Evolutionary conservation across 2,888 invertebrate genomes (phyloP), one percentile per base, ranked within the genome.

Genomic region (Tanypteryx hageni): DNA sequence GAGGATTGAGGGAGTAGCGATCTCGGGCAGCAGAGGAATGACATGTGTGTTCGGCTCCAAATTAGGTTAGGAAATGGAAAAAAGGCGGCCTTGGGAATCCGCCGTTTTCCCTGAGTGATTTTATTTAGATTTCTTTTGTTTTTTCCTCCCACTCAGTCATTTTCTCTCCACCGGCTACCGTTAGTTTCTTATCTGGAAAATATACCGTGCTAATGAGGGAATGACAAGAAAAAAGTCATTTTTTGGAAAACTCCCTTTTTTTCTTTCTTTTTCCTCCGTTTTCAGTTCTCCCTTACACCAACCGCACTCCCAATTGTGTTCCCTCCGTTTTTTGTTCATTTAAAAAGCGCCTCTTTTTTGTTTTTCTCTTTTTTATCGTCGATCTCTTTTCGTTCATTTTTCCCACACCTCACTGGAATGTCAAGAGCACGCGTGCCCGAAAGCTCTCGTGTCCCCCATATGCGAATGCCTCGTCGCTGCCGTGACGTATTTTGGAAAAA

Each of bases 51-150:
- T 11, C 22, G 13, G 76, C 76, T 76, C 76, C 76, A 76, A 76
- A 76, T 76, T 76, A 76, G 76, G 76, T 76, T 76, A 76, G 76
- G 22, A 76, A 76, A 76, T 76, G 27, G 68, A 68, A 68, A 68
- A 44, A n/a, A 22, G 22, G 27, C 76, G 22, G 9, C 27, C 76
- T 27, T 22, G 22, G 13, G 76, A 76, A 76, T 76, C 76, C 76
- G 11, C 76, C 27, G 76, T 76, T 76, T 76, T 76, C 27, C 22
- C 76, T 9, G n/a, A 68, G 18, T 18, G 68, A 9, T 22, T 68
- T 68, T 68, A n/a, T 22, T 22, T n/a, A 13, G n/a, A 3, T 76
- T 76, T 76, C 27, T 27, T 76, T 27, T 27, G 68, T n/a, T 68
- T 10, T 68, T 68, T 76, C 22, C 27, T 13, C 27, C 27, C 68